Evolutionary conservation across 2,113 vertebrate species (phyloP), one percentile per base, ranked within the genome.

Genomic region (Mesitornis unicolor): DNA sequence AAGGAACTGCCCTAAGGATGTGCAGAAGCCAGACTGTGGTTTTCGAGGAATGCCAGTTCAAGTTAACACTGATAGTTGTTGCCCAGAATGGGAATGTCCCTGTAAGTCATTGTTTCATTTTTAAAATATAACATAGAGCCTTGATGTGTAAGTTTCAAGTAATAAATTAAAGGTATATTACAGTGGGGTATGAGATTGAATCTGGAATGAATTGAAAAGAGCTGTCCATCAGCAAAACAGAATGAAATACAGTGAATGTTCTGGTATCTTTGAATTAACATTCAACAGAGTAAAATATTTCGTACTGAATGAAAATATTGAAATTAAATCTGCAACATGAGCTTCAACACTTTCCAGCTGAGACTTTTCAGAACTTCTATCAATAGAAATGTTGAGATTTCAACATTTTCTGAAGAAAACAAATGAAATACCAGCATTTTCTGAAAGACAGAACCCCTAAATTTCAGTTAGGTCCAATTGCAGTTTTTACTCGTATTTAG

Each of bases 21-120:
- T 98, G 88, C 98, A 98, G 63, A 98, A 98, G 92, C 99, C 99
- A 21, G 98, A 98, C 60, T 99, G 99, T 95, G 99, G 99, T 84
- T 99, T 99, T 95, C 98, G 99, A 94, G 99, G 99, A 79, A 98
- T 99, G 97, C 98, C 99, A 56, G 97, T 99, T 87, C 99, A 99
- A 97, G 98, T 98, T 90, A 99, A 99, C 96, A 98, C 93, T 22
- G 99, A 99, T 90, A 98, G 98, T 91, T 99, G 99, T 97, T 99
- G 99, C 75, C 99, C 99, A 19, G 98, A 98, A 93, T 99, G 99
- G 99, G 98, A 99, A 97, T 99, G 99, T 85, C 99, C 99, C 17
- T 99, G 99, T 99, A 97, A 97, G 99, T 97, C 20, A 17, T 65
- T 63, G 15, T 64, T 76, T 84, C 33, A 19, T 63, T 89, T 94